Conservation (phyloP, 2,113 vertebrate genomes). For the Tricholaema leucomelas region DNA sequence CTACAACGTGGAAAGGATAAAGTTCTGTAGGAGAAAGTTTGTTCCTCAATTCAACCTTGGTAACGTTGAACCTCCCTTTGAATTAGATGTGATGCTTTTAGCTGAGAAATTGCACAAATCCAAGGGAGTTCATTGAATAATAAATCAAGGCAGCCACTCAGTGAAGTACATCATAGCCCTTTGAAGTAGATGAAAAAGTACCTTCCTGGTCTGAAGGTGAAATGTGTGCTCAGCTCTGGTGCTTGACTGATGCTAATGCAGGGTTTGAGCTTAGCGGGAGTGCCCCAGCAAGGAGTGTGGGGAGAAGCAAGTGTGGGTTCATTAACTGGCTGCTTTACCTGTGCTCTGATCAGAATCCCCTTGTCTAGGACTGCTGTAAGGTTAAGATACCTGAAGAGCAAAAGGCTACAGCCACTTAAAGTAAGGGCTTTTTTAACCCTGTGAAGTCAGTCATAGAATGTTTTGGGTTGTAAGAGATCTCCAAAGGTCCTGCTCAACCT, state of each 20-base stretch:
- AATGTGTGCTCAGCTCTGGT: neutral
- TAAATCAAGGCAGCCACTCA: slow-evolving; percentile 28
- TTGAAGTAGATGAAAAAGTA: slow-evolving; percentile 30
- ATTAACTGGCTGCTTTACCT: neutral
- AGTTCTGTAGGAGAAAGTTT: neutral
- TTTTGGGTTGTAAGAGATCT: no score
- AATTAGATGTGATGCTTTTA: slow-evolving; percentile 39
- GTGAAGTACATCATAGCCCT: neutral
- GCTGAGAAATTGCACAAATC: slow-evolving; percentile 16
- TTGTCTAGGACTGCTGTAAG: neutral
- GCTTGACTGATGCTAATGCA: neutral
- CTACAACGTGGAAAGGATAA: neutral
- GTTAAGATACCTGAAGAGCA: neutral
- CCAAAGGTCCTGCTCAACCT: no score
- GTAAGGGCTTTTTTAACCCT: neutral
- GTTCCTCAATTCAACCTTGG: neutral
- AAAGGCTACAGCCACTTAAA: neutral
- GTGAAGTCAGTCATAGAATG: no score
- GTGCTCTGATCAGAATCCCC: neutral
- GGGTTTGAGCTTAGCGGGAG: neutral
- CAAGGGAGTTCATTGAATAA: neutral
- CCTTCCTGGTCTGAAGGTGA: neutral
- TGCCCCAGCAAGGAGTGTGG: neutral
- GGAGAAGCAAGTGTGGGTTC: neutral
- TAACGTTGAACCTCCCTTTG: neutral